These are phyloP conservation scores for Ommatoiulus sabulosus DNA, from an alignment of 2,888 invertebrate species.

Conservation along the genomic window DNA sequence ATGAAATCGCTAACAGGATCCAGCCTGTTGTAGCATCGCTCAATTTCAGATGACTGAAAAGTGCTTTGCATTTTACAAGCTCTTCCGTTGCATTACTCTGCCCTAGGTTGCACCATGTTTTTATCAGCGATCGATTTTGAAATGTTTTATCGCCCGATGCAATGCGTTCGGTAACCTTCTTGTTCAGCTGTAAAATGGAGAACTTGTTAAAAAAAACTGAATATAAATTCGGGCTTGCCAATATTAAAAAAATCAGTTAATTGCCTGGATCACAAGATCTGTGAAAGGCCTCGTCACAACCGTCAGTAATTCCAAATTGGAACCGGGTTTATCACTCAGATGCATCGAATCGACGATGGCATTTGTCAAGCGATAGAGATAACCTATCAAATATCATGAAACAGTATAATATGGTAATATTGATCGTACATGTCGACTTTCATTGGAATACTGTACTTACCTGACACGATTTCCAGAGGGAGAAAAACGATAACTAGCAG, in stretches of 20 bases:
- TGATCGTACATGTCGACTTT: background rate
- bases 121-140: slow-evolving; percentile 4
- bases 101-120: slow-evolving; percentile 38
- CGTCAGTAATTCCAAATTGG: slow-evolving; percentile 67
- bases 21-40: slow-evolving; percentile 63
- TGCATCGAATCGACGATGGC: slow-evolving; percentile 64
- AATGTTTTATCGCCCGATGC: background rate
- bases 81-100: background rate
- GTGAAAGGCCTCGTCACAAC: slow-evolving; percentile 69
- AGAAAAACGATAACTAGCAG: slow-evolving; percentile 70
- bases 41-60: slow-evolving; percentile 64
- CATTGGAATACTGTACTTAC: slow-evolving; percentile 61
- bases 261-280: slow-evolving; percentile 67
- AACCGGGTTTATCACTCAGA: slow-evolving; percentile 62
- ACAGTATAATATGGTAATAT: background rate
- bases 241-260: too few species aligned
- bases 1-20: slow-evolving; percentile 58
- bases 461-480: slow-evolving; percentile 69
- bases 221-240: too few species aligned
- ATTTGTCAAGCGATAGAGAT: slow-evolving; percentile 66
- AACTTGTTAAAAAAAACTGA: too few species aligned
- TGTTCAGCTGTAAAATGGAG: slow-evolving; percentile 29
- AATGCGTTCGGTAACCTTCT: background rate
- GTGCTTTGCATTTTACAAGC: slow-evolving; percentile 52
- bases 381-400: slow-evolving; percentile 62